Evolutionary conservation across 2,797 vertebrate species (phyloP).

Genomic region (Crenuchus spilurus): DNA sequence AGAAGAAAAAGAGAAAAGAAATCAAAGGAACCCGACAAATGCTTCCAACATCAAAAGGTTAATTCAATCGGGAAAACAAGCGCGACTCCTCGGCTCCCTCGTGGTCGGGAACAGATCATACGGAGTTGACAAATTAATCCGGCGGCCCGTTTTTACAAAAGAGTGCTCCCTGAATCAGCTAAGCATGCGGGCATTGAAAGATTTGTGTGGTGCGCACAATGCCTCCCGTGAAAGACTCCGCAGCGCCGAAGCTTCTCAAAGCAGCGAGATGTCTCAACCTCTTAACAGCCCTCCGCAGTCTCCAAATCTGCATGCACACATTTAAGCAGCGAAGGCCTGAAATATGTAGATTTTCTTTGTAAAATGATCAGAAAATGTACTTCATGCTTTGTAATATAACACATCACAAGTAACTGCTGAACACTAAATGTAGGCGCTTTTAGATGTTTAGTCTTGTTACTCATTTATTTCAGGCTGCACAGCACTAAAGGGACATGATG

Average conservation of each 20-base stretch:
- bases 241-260: neutral
- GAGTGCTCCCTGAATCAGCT: neutral
- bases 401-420: too few species aligned
- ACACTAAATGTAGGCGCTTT: too few species aligned
- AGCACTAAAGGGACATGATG: too few species aligned
- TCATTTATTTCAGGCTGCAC: too few species aligned
- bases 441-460: too few species aligned
- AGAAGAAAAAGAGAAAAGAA: neutral
- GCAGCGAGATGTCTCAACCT: neutral
- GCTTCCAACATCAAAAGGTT: conserved; percentile 1
- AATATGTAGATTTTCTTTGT: too few species aligned
- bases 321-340: too few species aligned
- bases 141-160: neutral
- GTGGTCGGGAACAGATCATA: neutral
- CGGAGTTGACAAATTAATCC: conserved; percentile 2
- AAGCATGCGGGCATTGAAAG: neutral
- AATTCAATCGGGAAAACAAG: neutral
- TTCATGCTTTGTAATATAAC: too few species aligned
- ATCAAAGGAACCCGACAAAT: conserved; percentile 1
- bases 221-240: neutral
- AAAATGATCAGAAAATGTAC: too few species aligned
- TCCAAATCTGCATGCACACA: too few species aligned
- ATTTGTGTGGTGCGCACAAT: neutral
- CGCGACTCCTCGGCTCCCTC: neutral
- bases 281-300: too few species aligned